Evolutionary conservation across 2,797 vertebrate species (phyloP).

Genomic region (Microtus californicus): DNA sequence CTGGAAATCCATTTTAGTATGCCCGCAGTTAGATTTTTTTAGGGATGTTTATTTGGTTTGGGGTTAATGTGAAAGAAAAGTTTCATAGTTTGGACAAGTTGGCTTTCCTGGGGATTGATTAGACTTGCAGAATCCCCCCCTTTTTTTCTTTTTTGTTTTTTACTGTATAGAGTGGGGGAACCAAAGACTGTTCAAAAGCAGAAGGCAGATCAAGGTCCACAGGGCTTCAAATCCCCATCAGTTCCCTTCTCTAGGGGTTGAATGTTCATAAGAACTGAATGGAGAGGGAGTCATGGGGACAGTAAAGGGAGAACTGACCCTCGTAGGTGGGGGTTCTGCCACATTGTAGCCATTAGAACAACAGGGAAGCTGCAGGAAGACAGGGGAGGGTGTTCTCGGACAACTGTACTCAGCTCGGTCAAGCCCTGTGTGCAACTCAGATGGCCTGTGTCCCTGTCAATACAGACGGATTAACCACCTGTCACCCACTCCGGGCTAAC

Average conservation of each 20-base stretch:
- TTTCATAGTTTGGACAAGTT: not conserved
- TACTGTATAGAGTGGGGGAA: not conserved
- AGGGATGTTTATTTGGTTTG: slow-evolving; percentile 55
- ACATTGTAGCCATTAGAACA: not conserved
- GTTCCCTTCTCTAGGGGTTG: not conserved
- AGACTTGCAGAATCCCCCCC: accelerated
- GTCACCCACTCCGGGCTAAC: not conserved
- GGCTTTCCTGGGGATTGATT: slow-evolving; percentile 38
- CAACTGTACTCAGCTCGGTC: not conserved
- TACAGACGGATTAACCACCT: slow-evolving; percentile 39
- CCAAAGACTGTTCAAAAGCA: slow-evolving; percentile 12
- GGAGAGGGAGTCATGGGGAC: not conserved
- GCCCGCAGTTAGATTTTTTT: slow-evolving; percentile 3
- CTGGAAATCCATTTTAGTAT: slow-evolving; percentile 26
- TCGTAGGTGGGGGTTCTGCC: not conserved
- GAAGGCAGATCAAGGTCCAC: slow-evolving; percentile 31
- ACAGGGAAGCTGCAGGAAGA: not conserved
- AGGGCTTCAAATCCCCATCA: not conserved
- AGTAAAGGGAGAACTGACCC: not conserved
- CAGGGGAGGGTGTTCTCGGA: not conserved
- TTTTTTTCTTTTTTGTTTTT: too few relatives aligned
- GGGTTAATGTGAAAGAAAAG: slow-evolving; percentile 50
- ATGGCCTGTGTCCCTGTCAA: not conserved
- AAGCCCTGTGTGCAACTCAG: not conserved
- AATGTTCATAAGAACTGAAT: slow-evolving; percentile 28